Base-by-base conservation (phyloP, 2,113 vertebrate species). In the Scomber japonicus region DNA sequence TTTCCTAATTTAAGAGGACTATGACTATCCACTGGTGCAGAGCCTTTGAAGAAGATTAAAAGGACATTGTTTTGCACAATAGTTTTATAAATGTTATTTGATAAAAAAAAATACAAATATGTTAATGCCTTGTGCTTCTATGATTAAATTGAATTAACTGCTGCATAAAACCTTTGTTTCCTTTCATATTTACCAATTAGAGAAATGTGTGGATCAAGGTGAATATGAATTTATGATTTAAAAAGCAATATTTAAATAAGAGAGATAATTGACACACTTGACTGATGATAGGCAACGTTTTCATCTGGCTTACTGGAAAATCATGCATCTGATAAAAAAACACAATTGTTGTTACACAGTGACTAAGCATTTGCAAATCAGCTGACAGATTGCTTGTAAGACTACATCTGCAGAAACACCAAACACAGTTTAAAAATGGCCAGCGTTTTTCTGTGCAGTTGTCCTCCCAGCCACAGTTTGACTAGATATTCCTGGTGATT, bases 121-220 rank as follows among this genome's bases (percentile, higher is more conserved):
- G 91, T 92, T 92, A 92, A 91, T 89, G 90, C 91, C 87, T 92
- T 93, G 91, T 93, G 90, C 91, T 93, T 94, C 90, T 96, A 96
- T 96, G 96, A 97, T 97, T 97, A 97, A 98, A 98, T 96, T 96
- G 96, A 97, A 97, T 97, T 97, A 96, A 96, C 95, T 96, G 96
- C 96, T 95, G 95, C 91, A 95, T 88, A 92, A 88, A 80, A 78
- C 92, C 93, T 94, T 96, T 96, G 95, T 95, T 96, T 96, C 96
- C 94, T 95, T 95, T 96, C 92, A 94, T 94, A 94, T 75, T 80
- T 73, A 12, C 6, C 19, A 57, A n/a, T 53, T 19, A 12, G 19
- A 66, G 93, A 50, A 56, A 63, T 71, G 12, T 80, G 11, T 49
- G 46, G 4, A 67, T 79, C 44, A 5, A 62, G 21, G 62, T 21